Evolutionary conservation across 92 coral and sea anemone genomes (phyloP), one percentile per base, ranked within the genome.

Genomic region (Parazoanthus darwini): DNA sequence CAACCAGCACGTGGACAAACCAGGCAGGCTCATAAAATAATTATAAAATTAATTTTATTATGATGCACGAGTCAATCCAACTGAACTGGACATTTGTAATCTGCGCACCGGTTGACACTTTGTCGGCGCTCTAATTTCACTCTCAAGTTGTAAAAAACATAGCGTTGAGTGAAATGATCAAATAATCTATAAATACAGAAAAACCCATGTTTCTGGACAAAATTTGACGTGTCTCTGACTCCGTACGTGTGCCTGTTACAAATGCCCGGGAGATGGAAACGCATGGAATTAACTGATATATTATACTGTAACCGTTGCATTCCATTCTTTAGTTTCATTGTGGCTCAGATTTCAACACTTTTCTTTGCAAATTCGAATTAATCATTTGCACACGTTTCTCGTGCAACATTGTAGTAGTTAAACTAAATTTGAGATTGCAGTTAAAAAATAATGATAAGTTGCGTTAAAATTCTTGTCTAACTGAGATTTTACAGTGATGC

Each of bases 231-330:
- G 43, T 43, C 78, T 74, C 35, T 74, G 78, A 67, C 78, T 35
- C 78, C 78, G 42, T 73, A 73, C 78, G 78, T 73, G 78, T 73
- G 78, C 78, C 44, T 37, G 44, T 33, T 74, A 74, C 78, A 74
- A 74, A 72, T 74, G 78, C 78, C 78, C 43, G 78, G 78, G 18
- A 43, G 44, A 35, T 74, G 78, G 43, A 74, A 74, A 74, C 38
- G 78, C 78, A 74, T 74, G 78, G 78, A 74, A 74, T 33, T 74
- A 74, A 74, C 78, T 74, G 78, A 74, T 74, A 74, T 43, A 29
- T 70, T 70, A 70, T 74, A 74, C 78, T 74, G 78, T 74, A 74
- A 74, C 33, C 78, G 78, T 74, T 74, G 78, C 78, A 43, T 74
- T 74, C 78, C 78, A 43, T 74, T 74, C 78, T 74, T 74, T 74